A percentile compares a stretch with the other conserved stretches of the same genome.
Conservation (phyloP, 2,888 invertebrate species). For the Pachydiplax longipennis region DNA sequence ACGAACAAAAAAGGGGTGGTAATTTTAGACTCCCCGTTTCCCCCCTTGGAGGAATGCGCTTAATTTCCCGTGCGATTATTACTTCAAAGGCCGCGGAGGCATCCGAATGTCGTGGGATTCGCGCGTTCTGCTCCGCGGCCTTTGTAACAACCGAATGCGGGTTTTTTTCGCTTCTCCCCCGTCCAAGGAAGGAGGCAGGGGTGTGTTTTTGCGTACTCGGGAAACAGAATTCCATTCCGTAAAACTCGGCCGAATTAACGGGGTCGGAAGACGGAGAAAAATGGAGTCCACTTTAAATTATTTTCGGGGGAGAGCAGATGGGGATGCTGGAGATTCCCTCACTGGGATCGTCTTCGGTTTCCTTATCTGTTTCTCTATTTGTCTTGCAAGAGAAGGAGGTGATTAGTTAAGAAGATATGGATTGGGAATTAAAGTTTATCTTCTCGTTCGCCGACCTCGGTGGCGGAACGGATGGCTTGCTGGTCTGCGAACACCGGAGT, state of each 20-base stretch:
- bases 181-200: neutral
- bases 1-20: neutral
- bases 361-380: too few species aligned
- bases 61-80: neutral
- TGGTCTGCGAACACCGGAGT: too few species aligned
- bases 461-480: too few species aligned
- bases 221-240: neutral
- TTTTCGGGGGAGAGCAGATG: neutral
- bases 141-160: neutral
- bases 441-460: too few species aligned
- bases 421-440: too few species aligned
- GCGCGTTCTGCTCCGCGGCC: neutral
- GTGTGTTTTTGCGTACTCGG: neutral
- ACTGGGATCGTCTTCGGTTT: too few species aligned
- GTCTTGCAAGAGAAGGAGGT: too few species aligned
- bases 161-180: neutral
- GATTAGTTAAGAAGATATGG: too few species aligned
- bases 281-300: neutral
- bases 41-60: neutral
- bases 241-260: neutral
- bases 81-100: neutral
- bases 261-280: neutral
- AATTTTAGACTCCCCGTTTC: neutral
- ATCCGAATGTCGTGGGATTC: neutral
- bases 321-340: neutral